Evolutionary conservation across 2,113 vertebrate species (phyloP).

Genomic region (Thalassarche chlororhynchos): DNA sequence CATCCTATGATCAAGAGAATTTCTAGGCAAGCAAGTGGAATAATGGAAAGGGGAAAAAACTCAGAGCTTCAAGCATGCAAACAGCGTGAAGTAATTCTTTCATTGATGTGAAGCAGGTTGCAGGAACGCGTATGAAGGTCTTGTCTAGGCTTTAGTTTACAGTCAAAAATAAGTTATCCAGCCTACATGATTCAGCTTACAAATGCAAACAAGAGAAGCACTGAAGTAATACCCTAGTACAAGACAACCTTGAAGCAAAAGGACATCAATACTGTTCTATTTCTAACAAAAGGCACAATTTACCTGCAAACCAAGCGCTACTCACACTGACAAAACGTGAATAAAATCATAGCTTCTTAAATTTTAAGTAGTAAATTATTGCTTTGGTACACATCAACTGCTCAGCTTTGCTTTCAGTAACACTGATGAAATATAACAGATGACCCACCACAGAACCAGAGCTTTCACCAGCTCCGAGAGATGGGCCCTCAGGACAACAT

Average conservation of each 20-base stretch:
- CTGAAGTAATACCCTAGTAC: background rate
- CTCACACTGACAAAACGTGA: background rate
- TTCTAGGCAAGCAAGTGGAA: background rate
- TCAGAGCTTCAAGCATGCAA: background rate
- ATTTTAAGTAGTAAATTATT: background rate
- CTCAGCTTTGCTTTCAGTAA: background rate
- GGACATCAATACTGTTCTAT: background rate
- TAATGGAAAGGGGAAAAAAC: background rate
- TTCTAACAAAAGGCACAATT: background rate
- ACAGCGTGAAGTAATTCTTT: background rate
- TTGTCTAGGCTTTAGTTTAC: background rate
- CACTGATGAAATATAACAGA: background rate
- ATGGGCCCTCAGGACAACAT: slow-evolving; percentile 26
- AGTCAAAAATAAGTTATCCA: background rate
- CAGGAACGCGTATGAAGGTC: background rate
- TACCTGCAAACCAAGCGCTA: background rate
- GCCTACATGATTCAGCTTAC: background rate
- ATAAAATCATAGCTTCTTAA: background rate
- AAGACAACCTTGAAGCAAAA: background rate
- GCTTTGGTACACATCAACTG: background rate
- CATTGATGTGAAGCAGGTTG: background rate
- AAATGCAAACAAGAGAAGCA: background rate
- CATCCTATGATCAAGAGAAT: background rate
- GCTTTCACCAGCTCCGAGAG: background rate
- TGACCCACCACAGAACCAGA: background rate